phyloP scores from a whole-genome alignment of 2,888 invertebrate species.

The Agrochola macilenta region DNA sequence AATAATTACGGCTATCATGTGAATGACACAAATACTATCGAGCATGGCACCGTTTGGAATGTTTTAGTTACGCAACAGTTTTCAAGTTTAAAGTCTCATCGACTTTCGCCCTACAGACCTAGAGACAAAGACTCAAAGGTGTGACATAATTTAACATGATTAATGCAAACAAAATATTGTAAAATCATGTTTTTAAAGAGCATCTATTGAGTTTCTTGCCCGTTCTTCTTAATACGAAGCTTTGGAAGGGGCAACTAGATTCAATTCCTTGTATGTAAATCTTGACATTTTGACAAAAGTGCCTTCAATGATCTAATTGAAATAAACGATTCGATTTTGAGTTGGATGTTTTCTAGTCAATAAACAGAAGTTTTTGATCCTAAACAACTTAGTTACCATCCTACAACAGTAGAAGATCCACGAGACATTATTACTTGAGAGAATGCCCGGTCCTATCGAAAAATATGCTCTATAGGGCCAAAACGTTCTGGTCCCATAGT shows the following conservation, averaged over 20 bases:
- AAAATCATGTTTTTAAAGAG: background rate
- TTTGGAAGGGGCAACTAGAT: background rate
- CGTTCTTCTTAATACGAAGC: background rate
- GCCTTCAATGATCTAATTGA: no score
- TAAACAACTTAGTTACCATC: background rate
- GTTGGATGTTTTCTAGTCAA: background rate
- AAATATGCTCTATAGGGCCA: no score
- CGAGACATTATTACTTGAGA: background rate
- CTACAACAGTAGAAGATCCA: background rate
- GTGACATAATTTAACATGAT: background rate
- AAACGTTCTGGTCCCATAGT: background rate
- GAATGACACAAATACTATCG: conserved; percentile 16
- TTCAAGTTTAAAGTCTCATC: conserved; percentile 52
- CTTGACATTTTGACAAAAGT: no score
- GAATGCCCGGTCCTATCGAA: background rate
- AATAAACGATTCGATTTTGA: background rate
- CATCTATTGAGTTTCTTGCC: background rate
- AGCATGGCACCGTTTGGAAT: conserved; percentile 19
- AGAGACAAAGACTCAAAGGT: conserved; percentile 19
- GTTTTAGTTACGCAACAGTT: conserved; percentile 34
- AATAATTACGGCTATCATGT: conserved; percentile 14
- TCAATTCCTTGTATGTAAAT: background rate
- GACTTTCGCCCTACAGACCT: conserved; percentile 42
- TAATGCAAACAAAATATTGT: background rate
- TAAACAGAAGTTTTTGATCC: background rate